phyloP scores from a whole-genome alignment of 2,113 vertebrate species.

The Cnemophilus loriae region DNA sequence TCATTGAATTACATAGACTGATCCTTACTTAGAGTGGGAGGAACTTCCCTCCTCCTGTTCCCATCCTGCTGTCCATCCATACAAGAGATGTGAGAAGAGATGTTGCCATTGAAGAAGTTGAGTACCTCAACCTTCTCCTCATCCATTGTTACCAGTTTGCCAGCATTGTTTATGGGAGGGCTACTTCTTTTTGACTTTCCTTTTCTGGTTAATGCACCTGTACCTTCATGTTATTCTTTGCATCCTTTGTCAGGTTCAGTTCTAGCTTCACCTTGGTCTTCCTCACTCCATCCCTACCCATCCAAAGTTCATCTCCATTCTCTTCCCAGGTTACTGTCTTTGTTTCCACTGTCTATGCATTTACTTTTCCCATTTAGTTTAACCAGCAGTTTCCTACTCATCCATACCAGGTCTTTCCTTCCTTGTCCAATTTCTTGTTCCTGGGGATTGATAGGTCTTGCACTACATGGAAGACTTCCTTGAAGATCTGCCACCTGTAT shows the following conservation, averaged over 20 bases:
- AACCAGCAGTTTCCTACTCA: not conserved
- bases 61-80: not conserved
- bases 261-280: not conserved
- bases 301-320: not conserved
- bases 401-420: not conserved
- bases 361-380: accelerated
- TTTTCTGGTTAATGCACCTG: not conserved
- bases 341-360: not conserved
- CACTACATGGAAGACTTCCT: not conserved
- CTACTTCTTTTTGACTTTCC: not conserved
- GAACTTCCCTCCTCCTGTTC: not conserved
- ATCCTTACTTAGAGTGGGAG: not conserved
- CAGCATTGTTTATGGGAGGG: not conserved
- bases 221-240: not conserved
- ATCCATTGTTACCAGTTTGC: not conserved
- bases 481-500: not conserved
- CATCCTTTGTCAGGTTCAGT: not conserved
- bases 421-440: not conserved
- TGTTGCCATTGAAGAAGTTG: not conserved
- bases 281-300: not conserved
- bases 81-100: not conserved
- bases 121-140: not conserved
- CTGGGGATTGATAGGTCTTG: not conserved
- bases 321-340: not conserved
- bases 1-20: too few relatives aligned